Conservation (phyloP, 2,113 vertebrate genomes). For the Seriola dumerili region DNA sequence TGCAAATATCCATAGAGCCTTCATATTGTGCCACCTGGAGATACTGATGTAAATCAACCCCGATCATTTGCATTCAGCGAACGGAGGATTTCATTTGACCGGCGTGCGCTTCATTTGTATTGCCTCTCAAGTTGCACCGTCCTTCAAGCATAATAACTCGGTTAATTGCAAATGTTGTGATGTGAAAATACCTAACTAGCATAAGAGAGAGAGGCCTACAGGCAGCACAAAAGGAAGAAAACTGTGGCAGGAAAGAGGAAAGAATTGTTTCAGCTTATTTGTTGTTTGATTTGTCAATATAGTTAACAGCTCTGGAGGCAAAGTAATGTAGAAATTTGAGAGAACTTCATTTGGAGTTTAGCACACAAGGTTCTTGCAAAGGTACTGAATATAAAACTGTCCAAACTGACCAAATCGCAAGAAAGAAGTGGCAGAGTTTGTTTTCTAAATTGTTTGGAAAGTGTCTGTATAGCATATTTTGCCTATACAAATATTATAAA, state of each 20-base stretch:
- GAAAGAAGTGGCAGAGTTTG: too few relatives aligned
- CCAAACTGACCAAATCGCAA: too few relatives aligned
- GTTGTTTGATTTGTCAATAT: neutral
- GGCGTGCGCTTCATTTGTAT: neutral
- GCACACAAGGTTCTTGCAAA: neutral
- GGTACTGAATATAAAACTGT: too few relatives aligned
- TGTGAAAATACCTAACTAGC: neutral
- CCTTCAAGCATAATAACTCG: constrained; percentile 15
- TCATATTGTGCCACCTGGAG: neutral
- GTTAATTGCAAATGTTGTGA: constrained; percentile 44
- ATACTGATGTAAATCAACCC: constrained; percentile 44
- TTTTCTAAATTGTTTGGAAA: too few relatives aligned
- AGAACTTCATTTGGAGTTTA: neutral
- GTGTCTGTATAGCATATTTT: too few relatives aligned
- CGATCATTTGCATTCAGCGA: neutral
- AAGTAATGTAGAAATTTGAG: neutral
- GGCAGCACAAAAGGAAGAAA: neutral
- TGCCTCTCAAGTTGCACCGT: neutral
- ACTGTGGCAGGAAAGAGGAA: too few relatives aligned
- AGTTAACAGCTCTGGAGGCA: neutral
- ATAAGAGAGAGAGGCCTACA: neutral
- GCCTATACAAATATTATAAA: too few relatives aligned
- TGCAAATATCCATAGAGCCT: constrained; percentile 26
- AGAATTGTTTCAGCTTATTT: neutral
- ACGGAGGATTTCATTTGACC: neutral